Percentiles rank a stretch among this genome's conserved stretches.
These are phyloP conservation scores for Monopis laevigella DNA, from an alignment of 2,888 invertebrate species.

Conservation along the genomic window DNA sequence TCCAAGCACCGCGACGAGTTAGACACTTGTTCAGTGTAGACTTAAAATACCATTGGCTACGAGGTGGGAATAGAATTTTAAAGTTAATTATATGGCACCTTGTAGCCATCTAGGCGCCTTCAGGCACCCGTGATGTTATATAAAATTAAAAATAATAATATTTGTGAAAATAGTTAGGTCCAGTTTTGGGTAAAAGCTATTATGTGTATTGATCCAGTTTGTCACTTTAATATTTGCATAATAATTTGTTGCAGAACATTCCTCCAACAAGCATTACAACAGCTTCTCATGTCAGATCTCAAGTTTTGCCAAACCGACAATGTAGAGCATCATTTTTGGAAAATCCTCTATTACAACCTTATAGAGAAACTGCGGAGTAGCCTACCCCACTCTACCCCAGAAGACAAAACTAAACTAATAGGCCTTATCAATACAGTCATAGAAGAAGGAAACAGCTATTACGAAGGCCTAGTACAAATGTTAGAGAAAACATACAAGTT, in stretches of 20 bases:
- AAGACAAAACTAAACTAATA: constrained; percentile 72
- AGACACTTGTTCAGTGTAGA: too few species aligned
- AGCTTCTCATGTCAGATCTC: constrained; percentile 78
- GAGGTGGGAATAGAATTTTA: too few species aligned
- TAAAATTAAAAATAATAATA: too few species aligned
- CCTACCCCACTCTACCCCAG: constrained; percentile 67
- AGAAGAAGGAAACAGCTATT: constrained; percentile 82
- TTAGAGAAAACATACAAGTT: constrained; percentile 82
- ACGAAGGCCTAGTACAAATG: constrained; percentile 76
- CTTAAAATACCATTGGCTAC: too few species aligned
- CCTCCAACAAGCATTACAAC: constrained; percentile 74
- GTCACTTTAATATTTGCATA: neutral
- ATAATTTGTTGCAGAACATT: constrained; percentile 50
- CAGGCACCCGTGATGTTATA: too few species aligned
- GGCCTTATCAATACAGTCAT: constrained; percentile 74
- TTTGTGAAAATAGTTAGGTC: too few species aligned
- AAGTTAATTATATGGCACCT: too few species aligned
- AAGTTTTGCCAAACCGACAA: constrained; percentile 89
- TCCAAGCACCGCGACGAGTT: too few species aligned
- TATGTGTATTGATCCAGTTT: neutral
- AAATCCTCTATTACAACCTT: constrained; percentile 86
- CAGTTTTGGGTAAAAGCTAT: too few species aligned
- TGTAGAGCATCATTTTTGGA: constrained; percentile 92
- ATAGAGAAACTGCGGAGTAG: constrained; percentile 83
- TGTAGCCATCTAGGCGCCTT: too few species aligned